A percentile compares a stretch with the other conserved stretches of the same genome.
phyloP scores from a whole-genome alignment of 2,888 invertebrate genomes.

The Hymenopus coronatus region DNA sequence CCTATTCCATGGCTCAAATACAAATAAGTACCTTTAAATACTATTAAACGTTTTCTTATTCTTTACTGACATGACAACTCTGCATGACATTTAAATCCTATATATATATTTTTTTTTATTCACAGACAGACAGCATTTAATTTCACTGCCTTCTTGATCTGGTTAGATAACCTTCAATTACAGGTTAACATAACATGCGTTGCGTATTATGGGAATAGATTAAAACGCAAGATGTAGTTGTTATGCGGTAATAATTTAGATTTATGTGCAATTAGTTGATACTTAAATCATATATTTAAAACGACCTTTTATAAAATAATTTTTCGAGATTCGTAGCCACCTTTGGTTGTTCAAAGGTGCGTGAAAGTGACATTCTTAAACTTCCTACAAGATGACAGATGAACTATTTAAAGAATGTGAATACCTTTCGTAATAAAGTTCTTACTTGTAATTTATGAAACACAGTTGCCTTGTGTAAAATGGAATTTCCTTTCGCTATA shows the following conservation, averaged over 20 bases:
- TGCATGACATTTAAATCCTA: neutral
- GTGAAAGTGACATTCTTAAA: neutral
- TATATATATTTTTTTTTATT: neutral
- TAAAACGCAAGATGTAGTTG: neutral
- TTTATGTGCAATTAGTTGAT: neutral
- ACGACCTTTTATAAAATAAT: neutral
- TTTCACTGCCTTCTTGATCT: neutral
- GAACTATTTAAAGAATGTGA: neutral
- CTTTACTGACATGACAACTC: neutral
- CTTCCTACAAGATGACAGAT: neutral
- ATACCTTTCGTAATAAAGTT: neutral
- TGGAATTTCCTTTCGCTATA: slow-evolving; percentile 34
- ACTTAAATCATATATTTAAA: neutral
- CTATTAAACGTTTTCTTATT: neutral
- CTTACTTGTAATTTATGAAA: neutral
- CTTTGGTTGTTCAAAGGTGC: neutral
- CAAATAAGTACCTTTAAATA: neutral
- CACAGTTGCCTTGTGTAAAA: slow-evolving; percentile 10
- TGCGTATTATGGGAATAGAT: neutral
- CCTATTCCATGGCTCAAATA: neutral
- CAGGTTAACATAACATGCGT: no score
- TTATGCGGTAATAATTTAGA: neutral
- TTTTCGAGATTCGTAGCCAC: neutral
- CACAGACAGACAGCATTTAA: neutral
- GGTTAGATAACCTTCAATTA: neutral